Percentiles rank a stretch among this genome's conserved stretches.
These are phyloP conservation scores for Amphiprion clarkii DNA, from an alignment of 2,797 vertebrate genomes.

Conservation along the genomic window DNA sequence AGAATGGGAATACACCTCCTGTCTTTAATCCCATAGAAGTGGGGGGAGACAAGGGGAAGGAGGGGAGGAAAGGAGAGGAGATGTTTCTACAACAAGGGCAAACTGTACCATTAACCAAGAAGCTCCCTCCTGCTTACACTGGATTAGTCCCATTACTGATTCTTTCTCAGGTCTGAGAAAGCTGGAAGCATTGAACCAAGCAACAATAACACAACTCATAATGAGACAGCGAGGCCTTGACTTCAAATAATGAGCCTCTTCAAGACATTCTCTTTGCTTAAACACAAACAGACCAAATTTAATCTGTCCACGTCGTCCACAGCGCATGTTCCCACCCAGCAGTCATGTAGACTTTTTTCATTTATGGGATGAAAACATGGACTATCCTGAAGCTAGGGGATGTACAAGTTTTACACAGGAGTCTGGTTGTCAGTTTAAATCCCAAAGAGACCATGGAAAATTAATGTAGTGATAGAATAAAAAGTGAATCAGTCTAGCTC, in stretches of 20 bases:
- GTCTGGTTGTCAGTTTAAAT: constrained; percentile 1
- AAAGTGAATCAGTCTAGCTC: no score
- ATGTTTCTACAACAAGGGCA: constrained; percentile 47
- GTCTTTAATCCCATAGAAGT: constrained; percentile 63
- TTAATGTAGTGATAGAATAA: no score
- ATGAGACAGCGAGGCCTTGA: constrained; percentile 40
- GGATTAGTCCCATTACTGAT: constrained; percentile 77
- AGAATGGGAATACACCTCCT: constrained; percentile 77
- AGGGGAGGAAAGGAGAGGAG: constrained; percentile 16
- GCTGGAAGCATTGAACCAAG: constrained; percentile 55
- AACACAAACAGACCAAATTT: constrained; percentile 27
- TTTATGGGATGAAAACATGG: not conserved
- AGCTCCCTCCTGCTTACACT: constrained; percentile 66
- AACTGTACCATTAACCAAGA: constrained; percentile 59
- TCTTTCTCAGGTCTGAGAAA: constrained; percentile 65
- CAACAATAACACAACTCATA: constrained; percentile 53
- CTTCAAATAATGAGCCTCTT: constrained; percentile 57
- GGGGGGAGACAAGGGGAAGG: constrained; percentile 10
- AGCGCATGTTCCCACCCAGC: not conserved
- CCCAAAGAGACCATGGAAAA: not conserved
- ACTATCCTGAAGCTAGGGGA: not conserved
- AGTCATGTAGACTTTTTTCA: constrained; percentile 5
- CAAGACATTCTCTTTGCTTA: constrained; percentile 26
- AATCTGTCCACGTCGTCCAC: constrained; percentile 8
- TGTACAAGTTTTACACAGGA: not conserved